Conservation (phyloP, 2,797 vertebrate genomes). For the Pseudochromis fuscus region DNA sequence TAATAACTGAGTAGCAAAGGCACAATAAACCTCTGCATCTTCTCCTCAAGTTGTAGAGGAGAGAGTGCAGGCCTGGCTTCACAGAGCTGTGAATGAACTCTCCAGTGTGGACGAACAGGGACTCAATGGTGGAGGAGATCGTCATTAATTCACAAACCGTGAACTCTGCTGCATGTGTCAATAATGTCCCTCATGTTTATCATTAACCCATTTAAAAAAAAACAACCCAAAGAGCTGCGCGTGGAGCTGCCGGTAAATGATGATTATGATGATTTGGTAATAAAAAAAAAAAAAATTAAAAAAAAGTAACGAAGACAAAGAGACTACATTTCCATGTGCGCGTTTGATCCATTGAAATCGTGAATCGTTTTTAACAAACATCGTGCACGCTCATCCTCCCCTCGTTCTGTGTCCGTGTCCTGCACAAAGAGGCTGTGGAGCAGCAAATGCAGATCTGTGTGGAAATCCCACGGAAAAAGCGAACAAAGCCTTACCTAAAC, state of each 20-base stretch:
- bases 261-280: background rate
- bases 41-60: constrained; percentile 54
- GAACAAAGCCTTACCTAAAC: constrained; percentile 80
- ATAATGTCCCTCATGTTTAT: background rate
- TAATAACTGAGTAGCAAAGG: background rate
- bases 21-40: constrained; percentile 39
- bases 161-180: constrained; percentile 17
- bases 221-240: background rate
- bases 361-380: background rate
- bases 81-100: constrained; percentile 46
- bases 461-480: constrained; percentile 47
- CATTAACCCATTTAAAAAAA: background rate
- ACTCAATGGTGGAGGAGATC: constrained; percentile 1
- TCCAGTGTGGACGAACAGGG: constrained; percentile 1
- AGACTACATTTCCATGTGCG: background rate
- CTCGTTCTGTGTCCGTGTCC: constrained; percentile 12
- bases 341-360: background rate
- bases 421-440: constrained; percentile 63
- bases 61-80: constrained; percentile 54
- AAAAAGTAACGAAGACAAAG: constrained; percentile 44
- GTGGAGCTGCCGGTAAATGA: constrained; percentile 16
- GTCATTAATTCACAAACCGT: background rate
- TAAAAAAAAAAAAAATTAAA: too few species aligned
- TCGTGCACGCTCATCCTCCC: constrained; percentile 38
- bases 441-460: constrained; percentile 39